Evolutionary conservation across 1,140 invertebrate species (phyloP), one percentile per base, ranked within the genome.

Genomic region (Drosophila nannoptera): DNA sequence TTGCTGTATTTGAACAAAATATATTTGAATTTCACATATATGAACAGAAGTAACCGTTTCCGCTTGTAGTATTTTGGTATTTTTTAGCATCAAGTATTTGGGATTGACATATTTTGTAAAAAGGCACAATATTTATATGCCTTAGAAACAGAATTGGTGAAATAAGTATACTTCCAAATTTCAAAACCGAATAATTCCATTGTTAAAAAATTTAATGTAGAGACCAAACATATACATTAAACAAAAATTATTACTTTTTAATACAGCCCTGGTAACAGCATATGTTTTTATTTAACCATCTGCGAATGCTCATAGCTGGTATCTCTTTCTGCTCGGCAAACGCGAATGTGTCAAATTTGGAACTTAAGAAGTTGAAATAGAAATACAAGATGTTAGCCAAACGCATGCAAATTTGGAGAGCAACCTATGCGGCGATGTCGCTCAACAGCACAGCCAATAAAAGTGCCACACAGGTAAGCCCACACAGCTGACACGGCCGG

Each of bases 321-420:
- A 58, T 56, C 58, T 58, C 69, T 68, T 52, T 14, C 16, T 42
- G 67, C 50, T 53, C 46, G 31, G 49, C 52, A 12, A 63, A 53
- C 52, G 55, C 50, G 53, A 55, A 63, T 56, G 12, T 53, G 8
- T 16, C 36, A 56, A 58, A 64, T 59, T 50, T 52, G 35, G 31
- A 53, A 55, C 65, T 62, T 86, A 64, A 7, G 62, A 73, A 77
- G 75, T 80, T 77, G 58, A 66, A 66, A 65, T 35, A 55, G 48
- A 62, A 55, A 14, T 55, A n/a, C 50, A 66, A 59, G 40, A 86
- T 86, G 81, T 54, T 86, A 50, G 74, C 71, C n/a, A 76, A 77
- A 69, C 75, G 82, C 45, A 75, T 86, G 72, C 82, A 86, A 55
- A 62, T 86, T 8, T 86, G 70, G 77, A 69, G 68, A 36, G 64